Percentiles rank a stretch among this genome's conserved stretches.
These are phyloP conservation scores for Ypsolopha scabrella DNA, from an alignment of 2,888 invertebrate species.

Conservation along the genomic window DNA sequence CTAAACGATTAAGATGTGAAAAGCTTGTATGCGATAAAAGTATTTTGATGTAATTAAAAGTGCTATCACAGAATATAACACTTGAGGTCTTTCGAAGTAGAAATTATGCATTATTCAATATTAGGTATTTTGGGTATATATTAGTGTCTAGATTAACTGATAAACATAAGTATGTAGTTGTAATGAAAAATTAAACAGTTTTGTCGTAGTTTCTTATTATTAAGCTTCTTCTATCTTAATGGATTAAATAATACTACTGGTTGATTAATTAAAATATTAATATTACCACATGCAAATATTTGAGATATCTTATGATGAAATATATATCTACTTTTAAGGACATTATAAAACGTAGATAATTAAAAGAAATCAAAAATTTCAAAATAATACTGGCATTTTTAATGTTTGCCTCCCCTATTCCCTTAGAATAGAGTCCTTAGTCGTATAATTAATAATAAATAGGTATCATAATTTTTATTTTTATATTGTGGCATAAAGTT, in stretches of 20 bases:
- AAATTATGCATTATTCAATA: conserved; percentile 67
- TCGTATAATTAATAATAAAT: not conserved
- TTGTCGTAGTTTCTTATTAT: conserved; percentile 69
- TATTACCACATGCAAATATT: conserved; percentile 71
- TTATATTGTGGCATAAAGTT: conserved; percentile 37
- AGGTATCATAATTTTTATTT: conserved; percentile 62
- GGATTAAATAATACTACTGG: conserved; percentile 69
- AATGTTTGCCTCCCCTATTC: conserved; percentile 40
- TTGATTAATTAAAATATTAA: conserved; percentile 70
- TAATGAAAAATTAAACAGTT: conserved; percentile 61
- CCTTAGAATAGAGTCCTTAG: conserved; percentile 20
- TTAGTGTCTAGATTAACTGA: conserved; percentile 69
- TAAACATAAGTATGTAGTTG: conserved; percentile 68
- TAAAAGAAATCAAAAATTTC: conserved; percentile 71
- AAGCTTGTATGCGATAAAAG: conserved; percentile 59
- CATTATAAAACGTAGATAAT: conserved; percentile 73
- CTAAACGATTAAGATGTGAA: conserved; percentile 52
- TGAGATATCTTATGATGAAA: conserved; percentile 72
- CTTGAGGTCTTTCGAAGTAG: conserved; percentile 62
- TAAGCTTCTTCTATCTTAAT: conserved; percentile 71
- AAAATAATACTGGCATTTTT: conserved; percentile 67
- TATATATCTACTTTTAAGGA: conserved; percentile 71
- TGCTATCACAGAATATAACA: conserved; percentile 59
- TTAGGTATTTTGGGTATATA: conserved; percentile 71
- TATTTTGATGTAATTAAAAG: conserved; percentile 57